Base-by-base conservation (phyloP, 1,140 invertebrate species). In the Heliconius eleuchia region DNA sequence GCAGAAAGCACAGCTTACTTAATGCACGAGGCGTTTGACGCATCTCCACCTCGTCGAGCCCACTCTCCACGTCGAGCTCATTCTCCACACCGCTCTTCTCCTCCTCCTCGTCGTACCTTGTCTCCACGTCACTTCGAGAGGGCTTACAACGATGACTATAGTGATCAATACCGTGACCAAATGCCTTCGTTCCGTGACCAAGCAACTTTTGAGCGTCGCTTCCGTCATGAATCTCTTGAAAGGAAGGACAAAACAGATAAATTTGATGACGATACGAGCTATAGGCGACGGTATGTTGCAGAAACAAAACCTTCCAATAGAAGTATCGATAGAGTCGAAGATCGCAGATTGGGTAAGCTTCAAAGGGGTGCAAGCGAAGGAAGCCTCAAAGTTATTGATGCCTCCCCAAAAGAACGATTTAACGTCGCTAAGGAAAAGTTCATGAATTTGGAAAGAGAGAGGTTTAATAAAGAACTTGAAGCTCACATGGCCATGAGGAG, bases 381-480 rank as follows among this genome's bases (percentile, higher is more conserved):
- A 27, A 94, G 93, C 73, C 83, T 94, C n/a, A 93, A 94, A 82
- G 19, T 93, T n/a, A 86, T 88, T 0, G 92, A 93, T 79, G 91
- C 94, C 4, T 96, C 96, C 52, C 97, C 97, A 1, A 95, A 96
- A 77, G 97, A 98, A 81, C 95, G 97, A 57, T 98, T 98, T 89
- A 97, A 97, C 84, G 97, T 97, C 85, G 97, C 97, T 60, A 98
- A 97, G 89, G 97, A 98, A 87, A 97, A 97, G 91, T 98, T 98
- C 86, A 95, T 96, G 87, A 96, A 96, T 34, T 95, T 98, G 93
- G 97, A 98, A 90, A 95, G 96, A 81, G 96, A 97, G 81, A 95
- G 96, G 60, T 95, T 96, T 75, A 95, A 95, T 80, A 90, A 93
- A 71, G 95, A 96, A 77, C 79, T 94, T 8, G 93, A 95, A 74